Evolutionary conservation across 1,140 invertebrate species (phyloP), one percentile per base, ranked within the genome.

Genomic region (Drosophila lowei): DNA sequence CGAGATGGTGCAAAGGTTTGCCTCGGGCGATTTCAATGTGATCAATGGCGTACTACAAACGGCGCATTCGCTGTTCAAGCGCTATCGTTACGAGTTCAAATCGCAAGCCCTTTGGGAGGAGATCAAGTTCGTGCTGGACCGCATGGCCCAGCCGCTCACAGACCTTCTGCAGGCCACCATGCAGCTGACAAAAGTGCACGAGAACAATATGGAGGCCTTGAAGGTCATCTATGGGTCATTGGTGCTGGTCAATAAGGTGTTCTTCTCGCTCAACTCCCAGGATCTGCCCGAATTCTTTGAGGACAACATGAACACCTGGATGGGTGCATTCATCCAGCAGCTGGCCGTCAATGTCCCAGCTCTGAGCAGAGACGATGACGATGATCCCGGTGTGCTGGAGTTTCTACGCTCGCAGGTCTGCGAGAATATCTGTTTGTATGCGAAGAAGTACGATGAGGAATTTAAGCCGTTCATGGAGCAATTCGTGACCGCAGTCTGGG

Each of bases 231-330:
- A 98, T 79, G 96, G 95, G 64, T 98, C 97, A 0, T 92, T 99
- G 47, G 94, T 96, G 18, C 93, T 98, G 2, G 95, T 99, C n/a
- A 96, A 95, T 72, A 99, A 99, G 93, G 97, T 99, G 21, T 99
- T 99, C 92, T 97, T 98, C 91, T 99, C 97, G 3, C 93, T 99
- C 4, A 99, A 99, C 92, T 97, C 94, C 77, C 98, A 99, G 93
- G 98, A 99, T 93, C 92, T 99, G 71, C 98, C 98, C 0, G 98
- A 99, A 93, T 98, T 97, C 93, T 99, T 99, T 93, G 98, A 99
- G 92, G 98, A 99, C 89, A 98, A 99, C 89, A 99, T 99, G 95
- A 92, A 93, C 52, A 93, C 93, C 11, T 99, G 98, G 98, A 99
- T 99, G 98, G 93, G 93, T 0, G 95, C 97, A 90, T 98, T 99